Evolutionary conservation across 2,797 vertebrate species (phyloP).

Genomic region (Paratrypauchen microcephalus): DNA sequence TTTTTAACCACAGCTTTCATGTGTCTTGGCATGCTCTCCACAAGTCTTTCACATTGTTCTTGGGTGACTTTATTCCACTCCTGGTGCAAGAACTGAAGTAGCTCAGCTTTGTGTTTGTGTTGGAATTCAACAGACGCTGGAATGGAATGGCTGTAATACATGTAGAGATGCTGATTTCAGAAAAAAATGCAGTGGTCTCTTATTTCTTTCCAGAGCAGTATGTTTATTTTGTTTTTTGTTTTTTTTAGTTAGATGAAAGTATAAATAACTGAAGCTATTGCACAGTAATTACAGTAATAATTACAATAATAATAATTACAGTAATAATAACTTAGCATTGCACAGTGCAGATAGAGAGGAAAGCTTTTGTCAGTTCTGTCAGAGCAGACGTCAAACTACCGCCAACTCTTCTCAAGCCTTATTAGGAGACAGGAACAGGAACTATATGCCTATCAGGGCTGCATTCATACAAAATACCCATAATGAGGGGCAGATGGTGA

Average conservation of each 20-base stretch:
- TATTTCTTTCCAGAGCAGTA: too few species aligned
- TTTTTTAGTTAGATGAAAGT: neutral
- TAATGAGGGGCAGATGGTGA: constrained; percentile 71
- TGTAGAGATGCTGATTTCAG: too few species aligned
- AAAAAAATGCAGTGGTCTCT: too few species aligned
- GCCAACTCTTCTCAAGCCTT: constrained; percentile 13
- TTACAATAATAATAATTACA: neutral
- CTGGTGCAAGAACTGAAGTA: too few species aligned
- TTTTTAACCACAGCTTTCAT: too few species aligned
- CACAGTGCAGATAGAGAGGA: constrained; percentile 19
- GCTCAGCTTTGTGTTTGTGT: too few species aligned
- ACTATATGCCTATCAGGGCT: constrained; percentile 48
- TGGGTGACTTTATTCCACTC: too few species aligned
- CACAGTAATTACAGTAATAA: neutral
- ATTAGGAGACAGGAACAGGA: constrained; percentile 10
- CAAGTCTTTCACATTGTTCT: too few species aligned
- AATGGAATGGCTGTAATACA: too few species aligned
- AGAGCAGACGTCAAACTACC: constrained; percentile 12
- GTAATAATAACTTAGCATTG: neutral
- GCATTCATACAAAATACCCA: constrained; percentile 51
- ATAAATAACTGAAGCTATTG: neutral
- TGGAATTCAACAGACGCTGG: too few species aligned
- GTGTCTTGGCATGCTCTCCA: too few species aligned
- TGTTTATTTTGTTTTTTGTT: too few species aligned
- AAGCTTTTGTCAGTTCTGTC: constrained; percentile 25